Conservation (phyloP, 2,888 invertebrate species). For the Itoplectis maculator region DNA sequence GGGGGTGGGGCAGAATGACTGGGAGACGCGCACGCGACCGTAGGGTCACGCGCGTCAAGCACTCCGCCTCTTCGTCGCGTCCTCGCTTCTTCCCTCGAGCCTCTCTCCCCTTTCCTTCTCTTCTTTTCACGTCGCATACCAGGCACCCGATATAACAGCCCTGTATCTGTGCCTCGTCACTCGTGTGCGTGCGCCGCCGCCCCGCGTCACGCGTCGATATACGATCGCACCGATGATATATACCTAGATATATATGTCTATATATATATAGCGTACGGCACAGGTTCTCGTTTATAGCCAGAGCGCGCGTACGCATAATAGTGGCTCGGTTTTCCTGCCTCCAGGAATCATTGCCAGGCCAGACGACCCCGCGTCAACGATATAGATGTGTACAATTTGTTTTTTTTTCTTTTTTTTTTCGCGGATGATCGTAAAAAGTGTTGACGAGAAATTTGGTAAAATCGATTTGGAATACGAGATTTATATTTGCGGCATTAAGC, state of each 20-base stretch:
- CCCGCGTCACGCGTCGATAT: slow-evolving; percentile 56
- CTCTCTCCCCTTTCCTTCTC: slow-evolving; percentile 50
- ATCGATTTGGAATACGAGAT: too few relatives aligned
- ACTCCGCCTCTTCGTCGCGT: slow-evolving; percentile 55
- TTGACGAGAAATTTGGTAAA: too few relatives aligned
- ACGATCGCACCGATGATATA: slow-evolving; percentile 18
- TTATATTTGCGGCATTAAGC: too few relatives aligned
- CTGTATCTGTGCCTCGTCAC: slow-evolving; percentile 33
- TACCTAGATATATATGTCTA: neutral
- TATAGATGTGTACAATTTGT: neutral
- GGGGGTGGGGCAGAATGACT: slow-evolving; percentile 40
- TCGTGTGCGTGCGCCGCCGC: neutral
- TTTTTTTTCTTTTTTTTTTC: neutral
- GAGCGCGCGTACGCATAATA: slow-evolving; percentile 18
- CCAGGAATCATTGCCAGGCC: neutral
- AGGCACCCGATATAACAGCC: slow-evolving; percentile 56
- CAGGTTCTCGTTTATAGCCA: slow-evolving; percentile 11
- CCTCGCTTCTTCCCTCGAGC: slow-evolving; percentile 32
- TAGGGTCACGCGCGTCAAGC: slow-evolving; percentile 69
- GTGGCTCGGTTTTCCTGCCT: neutral
- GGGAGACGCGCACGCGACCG: slow-evolving; percentile 66
- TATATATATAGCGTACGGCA: slow-evolving; percentile 5
- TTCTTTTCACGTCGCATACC: slow-evolving; percentile 58
- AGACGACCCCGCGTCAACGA: slow-evolving; percentile 12
- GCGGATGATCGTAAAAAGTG: too few relatives aligned